A percentile compares a stretch with the other conserved stretches of the same genome.
phyloP scores from a whole-genome alignment of 92 coral and sea anemone species.

The Siderastrea siderea region DNA sequence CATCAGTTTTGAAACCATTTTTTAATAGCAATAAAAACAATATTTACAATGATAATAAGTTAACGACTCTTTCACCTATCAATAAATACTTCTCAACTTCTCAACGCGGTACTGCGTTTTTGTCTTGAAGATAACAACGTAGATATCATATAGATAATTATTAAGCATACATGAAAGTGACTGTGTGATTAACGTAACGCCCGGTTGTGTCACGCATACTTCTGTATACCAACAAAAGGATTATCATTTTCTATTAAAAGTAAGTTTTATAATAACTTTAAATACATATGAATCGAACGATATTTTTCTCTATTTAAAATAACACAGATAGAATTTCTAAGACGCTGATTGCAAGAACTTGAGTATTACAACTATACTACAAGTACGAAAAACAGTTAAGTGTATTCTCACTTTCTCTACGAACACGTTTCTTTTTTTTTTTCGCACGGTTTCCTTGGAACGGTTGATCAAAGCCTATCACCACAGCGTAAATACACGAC shows the following conservation, averaged over 20 bases:
- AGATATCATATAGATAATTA: neutral
- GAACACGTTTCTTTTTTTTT: no score
- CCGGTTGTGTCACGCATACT: neutral
- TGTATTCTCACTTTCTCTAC: no score
- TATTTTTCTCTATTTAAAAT: conserved; percentile 7
- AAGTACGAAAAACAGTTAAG: no score
- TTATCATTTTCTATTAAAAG: neutral
- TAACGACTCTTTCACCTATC: conserved; percentile 36
- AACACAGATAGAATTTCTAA: neutral
- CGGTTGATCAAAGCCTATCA: no score
- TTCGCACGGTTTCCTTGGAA: no score
- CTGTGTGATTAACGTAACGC: neutral
- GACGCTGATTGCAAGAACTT: neutral
- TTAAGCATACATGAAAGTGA: neutral
- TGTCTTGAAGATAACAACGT: conserved; percentile 11
- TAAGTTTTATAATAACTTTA: conserved; percentile 1
- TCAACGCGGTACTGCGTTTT: conserved; percentile 3
- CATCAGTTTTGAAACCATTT: conserved; percentile 10
- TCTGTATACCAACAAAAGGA: neutral
- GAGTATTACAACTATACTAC: neutral
- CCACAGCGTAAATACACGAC: no score
- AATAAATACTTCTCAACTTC: conserved; percentile 52
- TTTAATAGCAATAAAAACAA: conserved; percentile 36
- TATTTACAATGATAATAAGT: conserved; percentile 61
- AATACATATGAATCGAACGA: conserved; percentile 16